These are phyloP conservation scores for Lepus americanus DNA, from an alignment of 2,113 vertebrate genomes.

Conservation along the genomic window DNA sequence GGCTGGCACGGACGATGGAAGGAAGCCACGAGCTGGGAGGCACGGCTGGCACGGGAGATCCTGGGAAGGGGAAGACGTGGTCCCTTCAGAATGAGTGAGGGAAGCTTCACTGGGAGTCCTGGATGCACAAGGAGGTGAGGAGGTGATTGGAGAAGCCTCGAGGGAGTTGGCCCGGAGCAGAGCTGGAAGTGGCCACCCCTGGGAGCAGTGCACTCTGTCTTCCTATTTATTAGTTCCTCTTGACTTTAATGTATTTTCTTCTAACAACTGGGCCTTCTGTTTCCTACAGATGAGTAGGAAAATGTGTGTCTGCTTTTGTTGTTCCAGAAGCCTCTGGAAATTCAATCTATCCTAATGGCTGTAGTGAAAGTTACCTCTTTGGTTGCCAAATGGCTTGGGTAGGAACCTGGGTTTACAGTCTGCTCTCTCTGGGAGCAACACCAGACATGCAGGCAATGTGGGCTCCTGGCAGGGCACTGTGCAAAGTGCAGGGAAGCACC, in stretches of 20 bases:
- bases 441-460: conserved; percentile 24
- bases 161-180: not conserved
- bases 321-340: conserved; percentile 69
- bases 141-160: not conserved
- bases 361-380: not conserved
- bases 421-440: conserved; percentile 38
- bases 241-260: conserved; percentile 60
- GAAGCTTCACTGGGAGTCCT: not conserved
- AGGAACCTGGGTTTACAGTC: conserved; percentile 51
- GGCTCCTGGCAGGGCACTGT: conserved; percentile 63
- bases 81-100: not conserved
- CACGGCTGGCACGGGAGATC: not conserved
- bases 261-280: not conserved
- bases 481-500: conserved; percentile 67
- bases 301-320: not conserved
- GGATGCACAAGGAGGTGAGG: not conserved
- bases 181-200: not conserved
- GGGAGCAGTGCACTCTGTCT: not conserved
- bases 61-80: not conserved
- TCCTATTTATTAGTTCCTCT: conserved; percentile 26
- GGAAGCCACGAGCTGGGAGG: not conserved
- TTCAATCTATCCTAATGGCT: not conserved
- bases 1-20: too few species aligned
- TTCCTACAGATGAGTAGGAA: conserved; percentile 40
- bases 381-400: conserved; percentile 47